Conservation (phyloP, 2,113 vertebrate genomes). For the Grammatotria lemairii region DNA sequence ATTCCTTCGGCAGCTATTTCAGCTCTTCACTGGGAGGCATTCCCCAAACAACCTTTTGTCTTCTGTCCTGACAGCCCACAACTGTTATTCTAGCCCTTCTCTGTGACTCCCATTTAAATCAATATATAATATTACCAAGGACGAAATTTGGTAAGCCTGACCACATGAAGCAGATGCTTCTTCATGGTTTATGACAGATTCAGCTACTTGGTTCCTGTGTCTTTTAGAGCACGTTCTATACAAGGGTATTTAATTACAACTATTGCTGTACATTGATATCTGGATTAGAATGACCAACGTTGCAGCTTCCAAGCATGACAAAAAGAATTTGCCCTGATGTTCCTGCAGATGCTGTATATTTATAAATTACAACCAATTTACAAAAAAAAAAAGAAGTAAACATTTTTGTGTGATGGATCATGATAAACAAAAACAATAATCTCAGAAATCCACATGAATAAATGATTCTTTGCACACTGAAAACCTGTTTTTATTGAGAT, state of each 20-base stretch:
- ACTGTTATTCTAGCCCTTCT: constrained; percentile 57
- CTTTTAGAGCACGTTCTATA: not conserved
- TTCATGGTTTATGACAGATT: constrained; percentile 21
- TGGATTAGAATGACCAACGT: not conserved
- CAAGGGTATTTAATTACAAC: constrained; percentile 1
- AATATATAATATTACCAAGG: constrained; percentile 72
- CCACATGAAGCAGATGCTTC: constrained; percentile 38
- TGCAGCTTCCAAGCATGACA: not conserved
- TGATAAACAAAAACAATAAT: not conserved
- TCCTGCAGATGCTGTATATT: not conserved
- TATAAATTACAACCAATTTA: not conserved
- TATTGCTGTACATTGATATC: not conserved
- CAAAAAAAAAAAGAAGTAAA: not conserved
- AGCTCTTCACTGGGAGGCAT: constrained; percentile 43
- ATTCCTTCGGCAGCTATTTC: constrained; percentile 62
- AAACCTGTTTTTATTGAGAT: not conserved
- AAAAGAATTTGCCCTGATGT: not conserved
- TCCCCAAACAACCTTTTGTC: constrained; percentile 63
- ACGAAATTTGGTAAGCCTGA: constrained; percentile 39
- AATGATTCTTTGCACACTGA: not conserved
- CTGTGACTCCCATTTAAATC: constrained; percentile 56
- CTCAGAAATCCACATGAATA: not conserved
- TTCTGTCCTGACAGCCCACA: constrained; percentile 46
- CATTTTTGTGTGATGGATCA: not conserved
- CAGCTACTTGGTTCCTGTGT: constrained; percentile 18